A percentile compares a stretch with the other conserved stretches of the same genome.
phyloP scores from a whole-genome alignment of 2,113 vertebrate species.

The Neodon shergylaensis region DNA sequence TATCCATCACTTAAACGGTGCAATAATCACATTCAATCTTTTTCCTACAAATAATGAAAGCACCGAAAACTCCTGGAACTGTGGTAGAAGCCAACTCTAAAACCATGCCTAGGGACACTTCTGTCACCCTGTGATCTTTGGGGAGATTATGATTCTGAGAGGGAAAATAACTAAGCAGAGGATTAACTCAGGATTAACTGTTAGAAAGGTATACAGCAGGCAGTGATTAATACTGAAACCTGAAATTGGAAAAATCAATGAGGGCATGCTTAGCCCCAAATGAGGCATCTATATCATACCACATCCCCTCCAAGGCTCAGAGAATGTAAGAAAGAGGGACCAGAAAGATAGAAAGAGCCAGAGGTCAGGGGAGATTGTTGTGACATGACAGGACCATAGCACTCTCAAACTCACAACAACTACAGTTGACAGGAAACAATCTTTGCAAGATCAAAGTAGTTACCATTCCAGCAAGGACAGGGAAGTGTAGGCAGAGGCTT shows the following conservation, averaged over 20 bases:
- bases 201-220: background rate
- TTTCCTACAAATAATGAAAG: background rate
- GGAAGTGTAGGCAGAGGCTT: too few species aligned
- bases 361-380: background rate
- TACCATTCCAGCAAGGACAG: background rate
- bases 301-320: background rate
- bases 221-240: background rate
- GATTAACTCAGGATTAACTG: background rate
- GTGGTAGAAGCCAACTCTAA: background rate
- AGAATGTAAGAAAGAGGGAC: too few species aligned
- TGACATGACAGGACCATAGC: background rate
- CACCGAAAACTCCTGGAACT: background rate
- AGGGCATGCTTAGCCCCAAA: too few species aligned
- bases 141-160: background rate
- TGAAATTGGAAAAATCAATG: background rate
- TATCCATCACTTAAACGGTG: background rate
- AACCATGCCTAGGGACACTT: background rate
- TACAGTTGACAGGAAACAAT: background rate
- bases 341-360: background rate
- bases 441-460: background rate
- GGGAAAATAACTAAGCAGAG: background rate
- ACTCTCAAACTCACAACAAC: background rate
- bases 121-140: background rate
- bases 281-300: background rate
- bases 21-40: background rate